phyloP scores from a whole-genome alignment of 2,113 vertebrate species.

The Indicator indicator region DNA sequence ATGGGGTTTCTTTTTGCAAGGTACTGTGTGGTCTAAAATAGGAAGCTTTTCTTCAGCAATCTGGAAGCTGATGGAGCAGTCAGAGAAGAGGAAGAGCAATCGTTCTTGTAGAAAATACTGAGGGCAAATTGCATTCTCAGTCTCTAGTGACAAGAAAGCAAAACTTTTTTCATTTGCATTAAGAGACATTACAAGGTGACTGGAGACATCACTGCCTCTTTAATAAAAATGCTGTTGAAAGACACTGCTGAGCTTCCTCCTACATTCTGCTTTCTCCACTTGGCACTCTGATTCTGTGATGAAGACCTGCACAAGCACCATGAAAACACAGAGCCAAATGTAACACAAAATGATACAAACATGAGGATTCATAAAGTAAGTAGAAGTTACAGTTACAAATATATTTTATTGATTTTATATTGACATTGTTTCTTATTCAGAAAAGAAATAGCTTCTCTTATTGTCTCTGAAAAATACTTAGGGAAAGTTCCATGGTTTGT shows the following conservation, averaged over 20 bases:
- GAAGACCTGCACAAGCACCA: neutral
- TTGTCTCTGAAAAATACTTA: neutral
- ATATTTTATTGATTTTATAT: neutral
- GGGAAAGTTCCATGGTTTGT: neutral
- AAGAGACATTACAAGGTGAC: neutral
- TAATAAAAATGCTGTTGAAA: neutral
- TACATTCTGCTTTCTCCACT: neutral
- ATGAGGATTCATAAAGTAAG: neutral
- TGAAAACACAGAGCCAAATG: neutral
- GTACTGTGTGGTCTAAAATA: neutral
- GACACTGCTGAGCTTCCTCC: neutral
- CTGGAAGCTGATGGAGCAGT: neutral
- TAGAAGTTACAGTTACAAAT: neutral
- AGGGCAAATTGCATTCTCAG: neutral
- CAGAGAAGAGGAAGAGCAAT: neutral
- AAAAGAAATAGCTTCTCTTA: neutral
- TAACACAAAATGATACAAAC: neutral
- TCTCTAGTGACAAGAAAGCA: neutral
- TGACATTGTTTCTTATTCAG: neutral
- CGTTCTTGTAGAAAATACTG: neutral
- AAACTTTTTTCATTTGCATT: neutral
- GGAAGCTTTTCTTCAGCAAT: neutral
- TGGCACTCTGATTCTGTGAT: neutral
- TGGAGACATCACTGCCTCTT: neutral
- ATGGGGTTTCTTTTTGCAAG: neutral